Conservation (phyloP, 2,888 invertebrate species). For the Galeruca laticollis region DNA sequence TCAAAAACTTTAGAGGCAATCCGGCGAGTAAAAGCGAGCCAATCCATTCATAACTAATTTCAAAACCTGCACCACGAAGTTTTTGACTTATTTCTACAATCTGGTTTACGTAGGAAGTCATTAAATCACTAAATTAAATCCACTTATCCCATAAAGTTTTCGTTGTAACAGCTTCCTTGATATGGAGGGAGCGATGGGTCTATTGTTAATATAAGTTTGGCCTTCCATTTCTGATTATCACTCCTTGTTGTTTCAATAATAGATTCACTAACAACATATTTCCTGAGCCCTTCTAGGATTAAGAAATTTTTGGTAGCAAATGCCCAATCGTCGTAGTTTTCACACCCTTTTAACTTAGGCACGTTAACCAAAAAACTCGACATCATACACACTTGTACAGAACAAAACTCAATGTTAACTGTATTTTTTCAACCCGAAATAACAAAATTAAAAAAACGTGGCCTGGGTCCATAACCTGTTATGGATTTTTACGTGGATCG, state of each 20-base stretch:
- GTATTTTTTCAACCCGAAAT: no score
- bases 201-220: conserved; percentile 38
- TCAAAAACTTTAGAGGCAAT: conserved; percentile 45
- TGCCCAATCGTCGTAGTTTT: no score
- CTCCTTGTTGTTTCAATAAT: no score
- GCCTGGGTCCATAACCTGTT: conserved; percentile 53
- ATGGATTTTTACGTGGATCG: conserved; percentile 9
- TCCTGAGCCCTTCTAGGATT: no score
- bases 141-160: conserved; percentile 42
- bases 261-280: no score
- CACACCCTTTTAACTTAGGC: conserved; percentile 48
- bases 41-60: no score
- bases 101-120: conserved; percentile 51
- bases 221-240: conserved; percentile 49
- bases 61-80: no score
- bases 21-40: conserved; percentile 50
- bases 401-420: background rate
- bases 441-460: no score
- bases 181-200: conserved; percentile 45
- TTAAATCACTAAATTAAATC: conserved; percentile 49
- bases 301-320: no score
- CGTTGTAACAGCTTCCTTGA: conserved; percentile 45
- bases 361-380: no score
- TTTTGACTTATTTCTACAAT: conserved; percentile 48
- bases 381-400: conserved; percentile 20